Conservation (phyloP, 2,888 invertebrate species). For the Diarsia rubi region DNA sequence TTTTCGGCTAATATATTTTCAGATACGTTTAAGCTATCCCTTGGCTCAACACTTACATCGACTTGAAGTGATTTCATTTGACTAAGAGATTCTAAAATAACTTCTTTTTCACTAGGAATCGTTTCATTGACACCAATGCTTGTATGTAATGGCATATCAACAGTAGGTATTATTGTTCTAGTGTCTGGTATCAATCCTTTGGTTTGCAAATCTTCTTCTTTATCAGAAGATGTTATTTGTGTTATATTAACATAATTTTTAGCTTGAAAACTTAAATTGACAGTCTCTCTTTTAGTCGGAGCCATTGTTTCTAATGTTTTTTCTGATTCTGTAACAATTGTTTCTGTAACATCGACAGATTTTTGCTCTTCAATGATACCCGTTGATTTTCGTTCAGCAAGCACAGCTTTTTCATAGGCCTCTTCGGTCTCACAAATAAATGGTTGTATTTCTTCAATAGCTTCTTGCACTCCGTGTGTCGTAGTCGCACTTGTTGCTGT, state of each 20-base stretch:
- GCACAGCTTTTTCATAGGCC: constrained; percentile 60
- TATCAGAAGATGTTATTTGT: constrained; percentile 83
- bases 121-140: constrained; percentile 77
- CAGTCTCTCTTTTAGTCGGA: constrained; percentile 69
- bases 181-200: constrained; percentile 64
- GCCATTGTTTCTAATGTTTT: constrained; percentile 62
- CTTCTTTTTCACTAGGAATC: constrained; percentile 76
- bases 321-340: constrained; percentile 77
- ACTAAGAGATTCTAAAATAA: constrained; percentile 61
- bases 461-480: constrained; percentile 78
- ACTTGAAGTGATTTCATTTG: constrained; percentile 76
- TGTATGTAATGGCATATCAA: constrained; percentile 71
- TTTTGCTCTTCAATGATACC: constrained; percentile 75
- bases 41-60: constrained; percentile 84
- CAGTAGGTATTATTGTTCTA: constrained; percentile 62
- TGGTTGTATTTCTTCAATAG: constrained; percentile 74
- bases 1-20: constrained; percentile 77
- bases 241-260: constrained; percentile 83
- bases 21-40: constrained; percentile 77
- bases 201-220: constrained; percentile 72
- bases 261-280: constrained; percentile 78
- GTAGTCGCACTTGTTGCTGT: constrained; percentile 70
- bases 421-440: constrained; percentile 78
- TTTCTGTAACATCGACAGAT: constrained; percentile 79
- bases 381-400: constrained; percentile 64